Percentiles rank a stretch among this genome's conserved stretches.
Conservation (phyloP, 2,888 invertebrate species). For the Conistra vaccinii region DNA sequence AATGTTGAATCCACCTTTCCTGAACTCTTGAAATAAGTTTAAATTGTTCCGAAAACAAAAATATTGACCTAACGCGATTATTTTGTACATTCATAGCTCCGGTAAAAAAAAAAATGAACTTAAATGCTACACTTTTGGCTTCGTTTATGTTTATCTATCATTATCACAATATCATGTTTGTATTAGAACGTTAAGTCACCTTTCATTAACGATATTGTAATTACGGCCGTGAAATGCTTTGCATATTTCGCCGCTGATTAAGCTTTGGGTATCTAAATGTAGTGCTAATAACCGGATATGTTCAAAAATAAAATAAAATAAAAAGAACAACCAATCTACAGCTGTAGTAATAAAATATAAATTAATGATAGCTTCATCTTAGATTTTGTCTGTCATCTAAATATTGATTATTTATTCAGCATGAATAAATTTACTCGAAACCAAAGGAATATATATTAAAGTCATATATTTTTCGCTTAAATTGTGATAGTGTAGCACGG, state of each 20-base stretch:
- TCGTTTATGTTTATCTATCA: slow-evolving; percentile 3
- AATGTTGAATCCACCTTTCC: neutral
- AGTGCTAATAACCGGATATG: neutral
- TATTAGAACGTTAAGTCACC: slow-evolving; percentile 22
- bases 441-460: neutral
- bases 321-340: neutral
- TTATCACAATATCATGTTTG: slow-evolving; percentile 14
- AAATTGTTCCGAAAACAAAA: neutral
- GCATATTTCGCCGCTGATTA: slow-evolving; percentile 37
- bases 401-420: neutral
- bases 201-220: slow-evolving; percentile 41
- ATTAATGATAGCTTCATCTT: neutral
- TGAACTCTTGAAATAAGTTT: neutral
- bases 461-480: neutral
- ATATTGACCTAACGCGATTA: neutral
- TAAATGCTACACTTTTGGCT: neutral
- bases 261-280: neutral
- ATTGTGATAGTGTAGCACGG: no score
- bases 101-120: neutral
- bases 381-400: neutral
- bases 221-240: slow-evolving; percentile 47
- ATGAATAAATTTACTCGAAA: neutral
- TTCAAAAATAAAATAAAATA: neutral
- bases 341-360: neutral
- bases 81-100: neutral